Evolutionary conservation across 2,888 invertebrate species (phyloP), one percentile per base, ranked within the genome.

Genomic region (Pardosa pseudoannulata): DNA sequence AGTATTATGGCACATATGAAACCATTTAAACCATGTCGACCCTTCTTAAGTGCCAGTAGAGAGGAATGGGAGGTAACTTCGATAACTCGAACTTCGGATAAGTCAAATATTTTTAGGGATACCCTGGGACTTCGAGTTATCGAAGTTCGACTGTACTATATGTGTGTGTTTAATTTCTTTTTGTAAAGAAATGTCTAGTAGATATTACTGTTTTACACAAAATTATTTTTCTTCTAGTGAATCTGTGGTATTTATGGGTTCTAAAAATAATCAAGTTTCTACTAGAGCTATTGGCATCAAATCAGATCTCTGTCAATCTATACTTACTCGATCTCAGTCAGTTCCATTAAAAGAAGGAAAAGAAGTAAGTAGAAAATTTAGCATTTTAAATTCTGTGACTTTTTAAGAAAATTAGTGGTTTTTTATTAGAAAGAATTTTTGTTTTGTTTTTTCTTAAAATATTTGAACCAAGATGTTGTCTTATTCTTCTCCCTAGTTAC

Each of bases 261-360:
- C 82, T n/a, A 81, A 86, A 68, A 28, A 68, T 36, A 79, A 72
- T 41, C 83, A 83, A 65, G 74, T 87, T n/a, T 56, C 78, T 32
- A 87, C 87, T 39, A 65, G 65, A 31, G 65, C 82, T 41, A 65
- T 87, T 23, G 70, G 76, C 46, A 78, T 79, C 0, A 79, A 79
- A 46, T 65, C 39, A 13, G 81, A 87, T 32, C 19, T 79, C 1
- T 80, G 74, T 39, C 80, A 81, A 31, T 79, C 79, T 13, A 64
- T 86, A 56, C 65, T 88, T n/a, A 85, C 86, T 64, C 85, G 86
- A n/a, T 88, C 88, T 16, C 80, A 86, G 23, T 81, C 86, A 27
- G 80, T 86, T 50, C 86, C 88, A 19, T 62, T 88, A 16, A 80
- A 88, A 65, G 88, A 88, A 65, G 74, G 75, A 71, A 88, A 79